phyloP scores from a whole-genome alignment of 53 echinoderm and acorn worm genomes.

The Hippasteria phrygiana region DNA sequence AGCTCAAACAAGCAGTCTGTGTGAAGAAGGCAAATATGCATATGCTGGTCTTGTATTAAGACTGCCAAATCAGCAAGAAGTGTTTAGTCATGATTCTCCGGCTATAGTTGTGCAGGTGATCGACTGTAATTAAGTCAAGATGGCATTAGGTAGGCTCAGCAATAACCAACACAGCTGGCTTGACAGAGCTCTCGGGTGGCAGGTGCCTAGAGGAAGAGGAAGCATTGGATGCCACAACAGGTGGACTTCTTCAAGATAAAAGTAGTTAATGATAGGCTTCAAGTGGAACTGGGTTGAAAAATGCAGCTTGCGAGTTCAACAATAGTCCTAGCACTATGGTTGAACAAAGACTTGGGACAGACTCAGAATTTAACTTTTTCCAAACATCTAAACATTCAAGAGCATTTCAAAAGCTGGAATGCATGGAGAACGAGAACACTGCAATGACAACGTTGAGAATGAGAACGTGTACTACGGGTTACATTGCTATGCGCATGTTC shows the following conservation, averaged over 20 bases:
- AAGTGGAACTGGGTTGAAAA: neutral
- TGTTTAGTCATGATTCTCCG: neutral
- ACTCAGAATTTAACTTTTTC: no score
- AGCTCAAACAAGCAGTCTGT: no score
- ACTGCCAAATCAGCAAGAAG: no score
- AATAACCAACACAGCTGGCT: neutral
- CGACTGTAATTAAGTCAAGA: neutral
- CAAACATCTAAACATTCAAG: no score
- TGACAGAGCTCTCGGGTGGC: neutral
- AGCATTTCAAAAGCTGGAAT: no score
- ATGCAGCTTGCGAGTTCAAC: neutral
- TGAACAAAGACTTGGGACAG: no score
- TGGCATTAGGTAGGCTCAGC: neutral
- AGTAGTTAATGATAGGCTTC: neutral
- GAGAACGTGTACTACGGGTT: no score
- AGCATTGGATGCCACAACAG: neutral
- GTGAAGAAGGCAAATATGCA: no score
- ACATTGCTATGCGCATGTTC: no score
- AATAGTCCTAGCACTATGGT: neutral
- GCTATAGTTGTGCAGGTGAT: neutral
- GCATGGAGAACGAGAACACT: no score
- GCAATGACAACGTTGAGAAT: no score
- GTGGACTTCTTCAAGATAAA: neutral
- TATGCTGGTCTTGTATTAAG: no score
- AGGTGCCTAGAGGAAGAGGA: neutral